phyloP scores from a whole-genome alignment of 2,797 vertebrate species.

The Urosaurus nigricauda region DNA sequence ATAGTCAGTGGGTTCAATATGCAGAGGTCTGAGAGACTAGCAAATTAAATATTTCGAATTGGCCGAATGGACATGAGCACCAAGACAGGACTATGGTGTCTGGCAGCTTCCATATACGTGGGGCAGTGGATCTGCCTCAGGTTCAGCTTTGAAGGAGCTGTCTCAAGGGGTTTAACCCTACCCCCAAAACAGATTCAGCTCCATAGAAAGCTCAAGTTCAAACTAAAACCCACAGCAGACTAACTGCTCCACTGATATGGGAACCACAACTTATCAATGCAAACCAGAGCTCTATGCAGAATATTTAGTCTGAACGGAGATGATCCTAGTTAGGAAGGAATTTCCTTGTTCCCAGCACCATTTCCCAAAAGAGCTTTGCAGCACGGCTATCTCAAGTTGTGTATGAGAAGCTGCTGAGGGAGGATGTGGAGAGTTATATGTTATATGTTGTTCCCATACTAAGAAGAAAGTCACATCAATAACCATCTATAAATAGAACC shows the following conservation, averaged over 20 bases:
- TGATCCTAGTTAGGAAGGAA: neutral
- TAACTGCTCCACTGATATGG: no score
- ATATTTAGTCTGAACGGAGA: neutral
- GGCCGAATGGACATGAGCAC: neutral
- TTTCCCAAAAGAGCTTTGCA: neutral
- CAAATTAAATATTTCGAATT: neutral
- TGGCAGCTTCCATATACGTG: no score
- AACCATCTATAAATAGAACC: neutral
- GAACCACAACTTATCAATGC: no score
- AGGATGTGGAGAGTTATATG: neutral
- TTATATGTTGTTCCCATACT: neutral
- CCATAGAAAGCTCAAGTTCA: neutral
- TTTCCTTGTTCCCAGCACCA: neutral
- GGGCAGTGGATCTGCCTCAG: no score
- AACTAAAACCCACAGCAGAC: no score
- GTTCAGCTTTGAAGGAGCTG: neutral
- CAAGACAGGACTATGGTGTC: no score
- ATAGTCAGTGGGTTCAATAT: neutral
- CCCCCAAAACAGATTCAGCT: no score
- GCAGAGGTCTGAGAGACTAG: neutral
- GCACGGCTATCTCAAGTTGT: neutral
- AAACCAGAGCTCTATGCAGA: neutral
- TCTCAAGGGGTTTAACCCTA: no score
- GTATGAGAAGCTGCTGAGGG: no score
- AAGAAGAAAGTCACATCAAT: neutral